Conservation (phyloP, 2,797 vertebrate genomes). For the Notolepis coatsorum region DNA sequence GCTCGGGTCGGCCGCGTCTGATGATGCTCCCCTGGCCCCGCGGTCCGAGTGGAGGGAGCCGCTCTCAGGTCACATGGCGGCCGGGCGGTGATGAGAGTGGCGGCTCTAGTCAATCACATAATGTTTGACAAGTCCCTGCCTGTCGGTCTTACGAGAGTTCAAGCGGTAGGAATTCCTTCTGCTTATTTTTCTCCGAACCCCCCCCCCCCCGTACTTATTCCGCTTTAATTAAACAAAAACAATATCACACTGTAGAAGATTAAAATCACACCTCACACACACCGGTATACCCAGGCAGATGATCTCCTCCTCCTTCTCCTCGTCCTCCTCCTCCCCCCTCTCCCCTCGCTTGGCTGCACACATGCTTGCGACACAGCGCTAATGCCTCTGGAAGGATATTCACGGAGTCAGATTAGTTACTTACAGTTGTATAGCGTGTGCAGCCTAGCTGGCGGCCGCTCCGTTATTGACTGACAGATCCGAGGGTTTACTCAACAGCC, state of each 20-base stretch:
- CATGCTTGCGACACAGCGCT: conserved; percentile 18
- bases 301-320: conserved; percentile 20
- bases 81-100: conserved; percentile 26
- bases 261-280: neutral
- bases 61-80: neutral
- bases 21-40: no score
- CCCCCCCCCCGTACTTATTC: no score
- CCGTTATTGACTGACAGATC: conserved; percentile 11
- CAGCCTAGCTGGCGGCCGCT: conserved; percentile 38
- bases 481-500: conserved; percentile 21
- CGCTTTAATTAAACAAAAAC: conserved; percentile 22
- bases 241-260: conserved; percentile 9
- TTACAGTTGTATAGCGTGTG: conserved; percentile 50
- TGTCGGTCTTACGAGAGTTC: conserved; percentile 26
- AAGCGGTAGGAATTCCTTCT: conserved; percentile 23
- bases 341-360: conserved; percentile 10
- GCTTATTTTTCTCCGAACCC: conserved; percentile 42
- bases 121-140: conserved; percentile 58
- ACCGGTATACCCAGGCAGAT: neutral
- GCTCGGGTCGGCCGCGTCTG: no score
- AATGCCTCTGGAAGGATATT: conserved; percentile 71
- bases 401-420: conserved; percentile 42
- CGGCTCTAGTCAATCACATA: conserved; percentile 52
- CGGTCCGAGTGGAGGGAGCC: no score
- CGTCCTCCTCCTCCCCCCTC: conserved; percentile 32